Base-by-base conservation (phyloP, 2,797 vertebrate genomes). In the Lacerta viridis region DNA sequence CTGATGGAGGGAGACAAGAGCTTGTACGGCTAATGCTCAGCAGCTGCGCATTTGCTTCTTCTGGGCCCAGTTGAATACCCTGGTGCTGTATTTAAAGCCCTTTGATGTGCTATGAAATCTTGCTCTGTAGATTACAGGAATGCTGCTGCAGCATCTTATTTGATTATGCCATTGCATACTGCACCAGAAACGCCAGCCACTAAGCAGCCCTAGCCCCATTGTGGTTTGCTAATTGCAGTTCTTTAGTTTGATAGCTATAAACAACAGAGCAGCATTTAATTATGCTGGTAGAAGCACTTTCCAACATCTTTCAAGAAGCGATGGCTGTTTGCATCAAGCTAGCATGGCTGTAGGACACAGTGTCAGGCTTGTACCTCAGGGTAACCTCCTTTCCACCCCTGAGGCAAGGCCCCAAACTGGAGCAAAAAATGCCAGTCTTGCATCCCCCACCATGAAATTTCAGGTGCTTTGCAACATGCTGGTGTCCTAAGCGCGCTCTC, bases 261-360 rank as follows among this genome's bases (percentile, higher is more conserved):
- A 80, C 39, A 64, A 61, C 8, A 46, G 80, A 82, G 18, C 15
- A 20, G 72, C 80, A 46, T 82, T 82, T 87, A 50, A 83, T 83
- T 64, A 27, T 66, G 29, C 71, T 80, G 18, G 17, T 64, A 7
- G 33, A 39, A 33, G 29, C 39, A 36, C 33, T 76, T 85, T 43
- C 36, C 55, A 36, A 43, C 50, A 66, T 43, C 59, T 74, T 64
- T 72, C 25, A 74, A 17, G 75, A 79, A 33, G 36, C 11, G 33
- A 71, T 1, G 17, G 66, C 41, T 80, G 78, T 39, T 25, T 43
- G 50, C 18, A 17, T 46, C 15, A 8, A 36, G 43, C 27, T 71
- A n/a, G 46, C 11, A n/a, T n/a, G 59, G 86, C 59, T 68, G 23
- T 15, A 7, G n/a, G n/a, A 18, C 59, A 36, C 39, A 2, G 7